Conservation (phyloP, 2,888 invertebrate genomes). For the Latrodectus elegans region DNA sequence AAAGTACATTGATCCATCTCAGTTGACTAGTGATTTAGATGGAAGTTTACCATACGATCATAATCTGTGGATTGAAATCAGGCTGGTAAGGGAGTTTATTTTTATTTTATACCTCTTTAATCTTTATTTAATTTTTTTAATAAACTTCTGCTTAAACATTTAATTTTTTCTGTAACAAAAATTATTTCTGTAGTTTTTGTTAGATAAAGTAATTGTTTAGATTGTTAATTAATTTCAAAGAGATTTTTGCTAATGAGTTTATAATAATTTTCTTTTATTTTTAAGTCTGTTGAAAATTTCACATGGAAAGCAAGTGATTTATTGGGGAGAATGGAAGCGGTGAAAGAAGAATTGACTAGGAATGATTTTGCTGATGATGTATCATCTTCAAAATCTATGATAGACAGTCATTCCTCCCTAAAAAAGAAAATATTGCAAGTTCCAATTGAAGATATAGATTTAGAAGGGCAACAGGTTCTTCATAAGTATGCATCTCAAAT, state of each 20-base stretch:
- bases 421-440: slow-evolving; percentile 94
- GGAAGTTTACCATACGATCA: slow-evolving; percentile 96
- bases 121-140: not conserved
- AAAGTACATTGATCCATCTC: slow-evolving; percentile 93
- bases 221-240: not conserved
- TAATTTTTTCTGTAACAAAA: too few species aligned
- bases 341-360: slow-evolving; percentile 92
- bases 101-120: not conserved
- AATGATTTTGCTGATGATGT: slow-evolving; percentile 97
- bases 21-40: slow-evolving; percentile 94
- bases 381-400: slow-evolving; percentile 89
- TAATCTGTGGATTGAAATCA: slow-evolving; percentile 96
- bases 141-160: too few species aligned
- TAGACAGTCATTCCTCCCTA: slow-evolving; percentile 94
- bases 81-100: slow-evolving; percentile 79
- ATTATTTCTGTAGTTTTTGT: too few species aligned
- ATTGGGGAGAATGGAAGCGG: slow-evolving; percentile 91
- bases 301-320: slow-evolving; percentile 96
- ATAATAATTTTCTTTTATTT: not conserved
- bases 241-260: not conserved
- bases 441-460: slow-evolving; percentile 93
- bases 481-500: slow-evolving; percentile 74
- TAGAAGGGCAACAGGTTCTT: slow-evolving; percentile 84
- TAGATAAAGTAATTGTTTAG: too few species aligned
- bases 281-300: slow-evolving; percentile 91